phyloP scores from a whole-genome alignment of 37 sponge, comb jelly and placozoan species.

The Diacarnus erythraeanus region DNA sequence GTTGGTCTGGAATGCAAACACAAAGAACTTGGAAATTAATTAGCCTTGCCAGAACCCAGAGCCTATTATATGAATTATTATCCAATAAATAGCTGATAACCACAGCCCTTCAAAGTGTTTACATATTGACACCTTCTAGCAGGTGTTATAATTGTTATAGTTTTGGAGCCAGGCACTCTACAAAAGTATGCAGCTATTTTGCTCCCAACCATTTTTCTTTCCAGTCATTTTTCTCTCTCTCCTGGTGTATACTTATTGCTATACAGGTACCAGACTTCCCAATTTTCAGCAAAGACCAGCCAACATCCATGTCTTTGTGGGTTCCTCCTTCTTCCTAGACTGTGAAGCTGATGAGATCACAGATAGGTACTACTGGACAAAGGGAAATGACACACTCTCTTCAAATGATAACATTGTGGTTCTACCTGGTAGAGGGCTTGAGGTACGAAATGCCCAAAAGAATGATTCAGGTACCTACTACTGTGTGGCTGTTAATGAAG shows the following conservation, averaged over 20 bases:
- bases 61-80: no score
- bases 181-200: no score
- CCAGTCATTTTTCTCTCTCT: no score
- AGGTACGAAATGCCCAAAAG: slow-evolving; percentile 20
- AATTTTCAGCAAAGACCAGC: slow-evolving; percentile 6
- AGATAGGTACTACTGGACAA: slow-evolving; percentile 1
- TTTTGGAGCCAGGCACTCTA: no score
- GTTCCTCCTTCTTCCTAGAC: slow-evolving; percentile 22
- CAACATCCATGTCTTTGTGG: slow-evolving; percentile 14
- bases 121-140: no score
- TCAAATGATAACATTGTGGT: not conserved
- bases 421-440: slow-evolving; percentile 4
- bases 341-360: slow-evolving; percentile 23
- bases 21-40: no score
- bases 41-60: no score
- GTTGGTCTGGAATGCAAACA: no score
- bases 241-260: not conserved
- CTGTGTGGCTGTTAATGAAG: slow-evolving; percentile 51
- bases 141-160: no score
- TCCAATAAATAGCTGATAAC: no score
- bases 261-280: slow-evolving; percentile 35
- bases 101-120: no score
- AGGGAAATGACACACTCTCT: not conserved
- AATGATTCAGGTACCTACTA: slow-evolving; percentile 60
- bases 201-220: no score